Conservation (phyloP, 2,113 vertebrate genomes). For the Gambusia holbrooki region DNA sequence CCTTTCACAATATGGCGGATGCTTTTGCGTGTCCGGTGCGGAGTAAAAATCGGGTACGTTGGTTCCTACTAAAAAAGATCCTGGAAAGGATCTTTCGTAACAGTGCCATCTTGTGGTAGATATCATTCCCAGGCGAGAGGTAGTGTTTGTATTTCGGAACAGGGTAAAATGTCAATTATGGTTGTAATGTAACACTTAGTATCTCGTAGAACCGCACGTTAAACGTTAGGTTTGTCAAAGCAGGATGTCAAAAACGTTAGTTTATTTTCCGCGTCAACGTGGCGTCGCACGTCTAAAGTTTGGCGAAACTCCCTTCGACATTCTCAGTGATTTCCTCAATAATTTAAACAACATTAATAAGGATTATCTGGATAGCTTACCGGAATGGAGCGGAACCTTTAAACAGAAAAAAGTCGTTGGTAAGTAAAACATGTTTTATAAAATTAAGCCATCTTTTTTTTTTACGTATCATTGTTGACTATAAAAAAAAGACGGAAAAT, state of each 20-base stretch:
- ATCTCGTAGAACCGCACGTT: not conserved
- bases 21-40: not conserved
- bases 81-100: rapidly evolving
- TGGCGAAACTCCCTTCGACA: constrained; percentile 58
- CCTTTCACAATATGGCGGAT: not conserved
- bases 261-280: not conserved
- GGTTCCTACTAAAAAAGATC: constrained; percentile 25
- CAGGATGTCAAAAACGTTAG: constrained; percentile 40
- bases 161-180: not conserved
- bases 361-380: constrained; percentile 53
- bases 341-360: constrained; percentile 75
- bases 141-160: rapidly evolving
- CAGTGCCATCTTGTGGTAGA: constrained; percentile 49
- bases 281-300: constrained; percentile 42
- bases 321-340: constrained; percentile 69
- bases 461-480: too few species aligned
- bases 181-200: not conserved
- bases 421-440: constrained; percentile 40
- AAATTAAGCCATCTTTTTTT: too few species aligned
- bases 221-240: not conserved
- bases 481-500: too few species aligned
- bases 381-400: constrained; percentile 57
- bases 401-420: constrained; percentile 63
- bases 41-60: not conserved
- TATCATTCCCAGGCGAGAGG: not conserved